A percentile compares a stretch with the other conserved stretches of the same genome.
These are phyloP conservation scores for Magallana ariakensis DNA, from an alignment of 1,140 invertebrate species.

Conservation along the genomic window DNA sequence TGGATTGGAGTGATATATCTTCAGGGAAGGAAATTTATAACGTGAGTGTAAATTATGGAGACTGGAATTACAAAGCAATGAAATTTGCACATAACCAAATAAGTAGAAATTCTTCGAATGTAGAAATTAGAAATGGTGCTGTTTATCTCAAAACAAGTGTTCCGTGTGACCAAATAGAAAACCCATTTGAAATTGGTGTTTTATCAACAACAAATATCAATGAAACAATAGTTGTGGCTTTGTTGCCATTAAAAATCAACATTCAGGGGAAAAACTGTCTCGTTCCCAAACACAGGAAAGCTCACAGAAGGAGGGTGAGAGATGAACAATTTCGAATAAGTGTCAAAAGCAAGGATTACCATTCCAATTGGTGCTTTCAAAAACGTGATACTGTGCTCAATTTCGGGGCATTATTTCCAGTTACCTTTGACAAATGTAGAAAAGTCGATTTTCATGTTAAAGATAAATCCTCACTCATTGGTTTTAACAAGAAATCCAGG, in stretches of 20 bases:
- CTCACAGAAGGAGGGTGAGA: slow-evolving; percentile 44
- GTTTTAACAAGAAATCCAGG: slow-evolving; percentile 5
- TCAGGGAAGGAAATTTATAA: background rate
- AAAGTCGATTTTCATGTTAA: slow-evolving; percentile 26
- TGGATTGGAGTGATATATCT: slow-evolving; percentile 3
- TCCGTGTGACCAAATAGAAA: slow-evolving; percentile 16
- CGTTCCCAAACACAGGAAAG: slow-evolving; percentile 49
- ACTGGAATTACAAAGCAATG: background rate
- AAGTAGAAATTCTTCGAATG: background rate
- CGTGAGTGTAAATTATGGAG: background rate
- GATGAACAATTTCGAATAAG: slow-evolving; percentile 25
- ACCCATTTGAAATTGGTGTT: background rate
- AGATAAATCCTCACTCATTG: background rate
- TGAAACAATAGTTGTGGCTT: background rate
- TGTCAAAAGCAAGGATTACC: slow-evolving; percentile 18
- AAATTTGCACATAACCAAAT: background rate
- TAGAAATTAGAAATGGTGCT: slow-evolving; percentile 32
- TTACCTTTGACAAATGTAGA: background rate
- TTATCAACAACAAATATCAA: background rate
- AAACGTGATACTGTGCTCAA: slow-evolving; percentile 42
- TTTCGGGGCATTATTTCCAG: background rate
- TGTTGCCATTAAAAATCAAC: slow-evolving; percentile 46
- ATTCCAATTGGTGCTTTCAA: slow-evolving; percentile 50
- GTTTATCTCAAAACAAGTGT: background rate
- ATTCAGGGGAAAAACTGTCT: slow-evolving; percentile 50